Conservation (phyloP, 1,140 invertebrate genomes). For the Euura lappo region DNA sequence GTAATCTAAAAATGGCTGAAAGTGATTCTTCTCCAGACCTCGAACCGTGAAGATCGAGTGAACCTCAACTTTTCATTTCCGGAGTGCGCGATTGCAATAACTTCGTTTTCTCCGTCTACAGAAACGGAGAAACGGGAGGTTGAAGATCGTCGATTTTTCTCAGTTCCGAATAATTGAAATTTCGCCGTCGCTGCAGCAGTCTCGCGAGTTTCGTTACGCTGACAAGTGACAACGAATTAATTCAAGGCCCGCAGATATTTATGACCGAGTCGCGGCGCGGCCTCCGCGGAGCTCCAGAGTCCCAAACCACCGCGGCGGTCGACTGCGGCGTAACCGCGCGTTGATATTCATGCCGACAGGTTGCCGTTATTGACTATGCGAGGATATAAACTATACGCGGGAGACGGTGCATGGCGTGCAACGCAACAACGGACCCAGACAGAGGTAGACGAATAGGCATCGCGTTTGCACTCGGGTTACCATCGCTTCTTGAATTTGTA, state of each 20-base stretch:
- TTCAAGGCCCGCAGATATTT: neutral
- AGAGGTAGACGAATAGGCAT: neutral
- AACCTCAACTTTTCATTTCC: no score
- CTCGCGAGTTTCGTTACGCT: neutral
- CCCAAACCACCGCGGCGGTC: neutral
- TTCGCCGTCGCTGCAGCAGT: no score
- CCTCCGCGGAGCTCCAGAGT: neutral
- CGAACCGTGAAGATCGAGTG: no score
- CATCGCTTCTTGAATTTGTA: neutral
- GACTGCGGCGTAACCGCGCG: conserved; percentile 24
- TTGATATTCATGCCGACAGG: conserved; percentile 54
- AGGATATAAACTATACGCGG: conserved; percentile 36
- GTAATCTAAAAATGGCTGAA: no score
- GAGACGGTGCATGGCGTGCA: conserved; percentile 8
- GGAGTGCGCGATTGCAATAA: no score
- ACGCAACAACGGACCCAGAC: neutral
- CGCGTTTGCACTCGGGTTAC: neutral
- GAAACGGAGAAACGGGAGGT: no score
- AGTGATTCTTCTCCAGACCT: no score
- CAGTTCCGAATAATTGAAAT: no score
- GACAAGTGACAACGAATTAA: neutral
- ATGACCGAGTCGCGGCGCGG: neutral
- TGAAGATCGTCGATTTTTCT: no score
- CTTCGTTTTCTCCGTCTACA: no score
- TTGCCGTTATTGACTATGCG: conserved; percentile 53